Percentiles rank a stretch among this genome's conserved stretches.
phyloP scores from a whole-genome alignment of 2,113 vertebrate genomes.

The Corvus moneduloides region DNA sequence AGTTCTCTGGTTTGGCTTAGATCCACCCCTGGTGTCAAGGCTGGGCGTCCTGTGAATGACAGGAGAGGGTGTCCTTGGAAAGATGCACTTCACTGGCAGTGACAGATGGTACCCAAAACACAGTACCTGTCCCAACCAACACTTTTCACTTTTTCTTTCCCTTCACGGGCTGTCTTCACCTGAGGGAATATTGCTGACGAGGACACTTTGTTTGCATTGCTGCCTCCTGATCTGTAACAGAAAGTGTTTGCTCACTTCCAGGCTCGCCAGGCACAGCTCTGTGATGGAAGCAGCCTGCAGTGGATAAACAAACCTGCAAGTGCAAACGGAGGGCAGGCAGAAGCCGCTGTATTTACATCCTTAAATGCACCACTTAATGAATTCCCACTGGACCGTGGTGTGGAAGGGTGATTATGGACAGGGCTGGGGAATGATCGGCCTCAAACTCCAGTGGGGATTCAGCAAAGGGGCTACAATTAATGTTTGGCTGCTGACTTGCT shows the following conservation, averaged over 20 bases:
- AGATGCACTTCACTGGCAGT: background rate
- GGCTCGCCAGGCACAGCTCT: background rate
- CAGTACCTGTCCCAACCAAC: background rate
- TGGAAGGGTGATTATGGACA: background rate
- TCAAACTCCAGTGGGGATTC: background rate
- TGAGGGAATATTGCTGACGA: background rate
- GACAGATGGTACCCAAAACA: background rate
- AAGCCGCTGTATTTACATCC: background rate
- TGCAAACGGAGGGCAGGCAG: background rate
- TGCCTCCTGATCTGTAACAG: background rate
- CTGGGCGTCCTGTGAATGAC: background rate
- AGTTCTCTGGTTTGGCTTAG: background rate
- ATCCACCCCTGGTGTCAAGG: background rate
- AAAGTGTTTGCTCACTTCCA: background rate
- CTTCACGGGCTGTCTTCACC: background rate
- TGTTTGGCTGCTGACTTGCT: background rate
- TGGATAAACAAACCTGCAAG: background rate
- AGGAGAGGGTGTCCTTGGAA: background rate
- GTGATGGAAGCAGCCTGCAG: background rate
- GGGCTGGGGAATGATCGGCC: background rate
- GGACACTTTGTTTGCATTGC: background rate
- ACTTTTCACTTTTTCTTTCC: background rate
- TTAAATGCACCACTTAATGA: background rate
- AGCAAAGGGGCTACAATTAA: background rate
- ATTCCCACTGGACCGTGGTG: background rate